A percentile compares a stretch with the other conserved stretches of the same genome.
Evolutionary conservation across 2,888 invertebrate genomes (phyloP).

Genomic region (Oxyteleia sp.): DNA sequence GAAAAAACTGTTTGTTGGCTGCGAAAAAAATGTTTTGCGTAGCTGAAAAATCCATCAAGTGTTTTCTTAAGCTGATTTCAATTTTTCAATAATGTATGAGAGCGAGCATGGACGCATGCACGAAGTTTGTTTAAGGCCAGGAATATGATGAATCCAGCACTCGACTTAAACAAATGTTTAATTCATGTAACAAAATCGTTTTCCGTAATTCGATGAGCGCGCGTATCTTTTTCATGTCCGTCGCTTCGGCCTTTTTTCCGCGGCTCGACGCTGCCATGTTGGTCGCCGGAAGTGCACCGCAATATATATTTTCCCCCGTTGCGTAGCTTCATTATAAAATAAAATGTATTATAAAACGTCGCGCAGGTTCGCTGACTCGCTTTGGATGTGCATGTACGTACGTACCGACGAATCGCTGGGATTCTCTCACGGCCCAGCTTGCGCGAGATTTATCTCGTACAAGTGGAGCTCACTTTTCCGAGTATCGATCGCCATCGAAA

Average conservation of each 20-base stretch:
- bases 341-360: constrained; percentile 73
- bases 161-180: constrained; percentile 66
- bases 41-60: constrained; percentile 48
- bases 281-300: constrained; percentile 71
- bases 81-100: constrained; percentile 68
- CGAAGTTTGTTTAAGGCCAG: constrained; percentile 59
- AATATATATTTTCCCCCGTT: constrained; percentile 70
- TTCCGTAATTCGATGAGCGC: constrained; percentile 68
- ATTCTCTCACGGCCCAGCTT: constrained; percentile 69
- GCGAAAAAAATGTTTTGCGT: constrained; percentile 32
- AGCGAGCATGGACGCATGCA: constrained; percentile 17
- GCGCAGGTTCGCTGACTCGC: constrained; percentile 57
- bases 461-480: constrained; percentile 65
- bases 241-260: constrained; percentile 40
- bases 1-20: too few relatives aligned
- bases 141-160: constrained; percentile 69
- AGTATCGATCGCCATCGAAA: constrained; percentile 72
- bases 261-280: constrained; percentile 56
- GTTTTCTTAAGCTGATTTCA: constrained; percentile 41
- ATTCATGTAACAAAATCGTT: constrained; percentile 73
- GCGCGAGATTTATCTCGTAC: constrained; percentile 72
- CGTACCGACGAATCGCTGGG: constrained; percentile 58
- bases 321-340: constrained; percentile 73
- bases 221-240: constrained; percentile 51
- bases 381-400: constrained; percentile 40